A percentile compares a stretch with the other conserved stretches of the same genome.
Evolutionary conservation across 2,888 invertebrate species (phyloP).

Genomic region (Idaea biselata): DNA sequence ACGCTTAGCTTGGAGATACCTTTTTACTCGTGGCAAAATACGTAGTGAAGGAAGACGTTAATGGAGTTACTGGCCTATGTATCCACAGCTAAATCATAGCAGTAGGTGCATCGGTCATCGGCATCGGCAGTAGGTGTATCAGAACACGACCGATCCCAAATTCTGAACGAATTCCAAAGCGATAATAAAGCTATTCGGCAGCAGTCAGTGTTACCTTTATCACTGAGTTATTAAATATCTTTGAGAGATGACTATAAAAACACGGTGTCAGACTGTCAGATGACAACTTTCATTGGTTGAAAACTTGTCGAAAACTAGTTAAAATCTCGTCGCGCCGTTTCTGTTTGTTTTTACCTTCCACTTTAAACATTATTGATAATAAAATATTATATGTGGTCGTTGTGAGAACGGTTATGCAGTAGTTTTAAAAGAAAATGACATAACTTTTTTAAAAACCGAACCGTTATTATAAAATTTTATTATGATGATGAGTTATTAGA

Average conservation of each 20-base stretch:
- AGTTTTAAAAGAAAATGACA: constrained; percentile 10
- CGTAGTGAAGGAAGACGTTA: too few species aligned
- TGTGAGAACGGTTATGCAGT: background rate
- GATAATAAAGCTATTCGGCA: background rate
- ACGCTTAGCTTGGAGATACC: too few species aligned
- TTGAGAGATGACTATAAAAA: background rate
- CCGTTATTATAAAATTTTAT: background rate
- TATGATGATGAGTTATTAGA: background rate
- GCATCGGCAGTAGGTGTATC: too few species aligned
- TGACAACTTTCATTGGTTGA: constrained; percentile 16
- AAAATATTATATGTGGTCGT: background rate
- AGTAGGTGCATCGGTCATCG: too few species aligned
- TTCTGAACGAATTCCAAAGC: too few species aligned
- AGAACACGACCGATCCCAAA: too few species aligned
- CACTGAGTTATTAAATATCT: background rate
- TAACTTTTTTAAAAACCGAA: background rate
- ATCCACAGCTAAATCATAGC: too few species aligned
- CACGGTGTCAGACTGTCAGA: constrained; percentile 8
- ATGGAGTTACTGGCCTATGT: too few species aligned
- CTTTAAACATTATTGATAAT: constrained; percentile 18
- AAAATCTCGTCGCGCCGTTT: background rate
- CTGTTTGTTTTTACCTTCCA: constrained; percentile 17
- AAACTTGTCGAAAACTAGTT: background rate
- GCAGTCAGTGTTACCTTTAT: background rate
- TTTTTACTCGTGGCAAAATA: too few species aligned